Conservation (phyloP, 2,888 invertebrate genomes). For the Muscina levida region DNA sequence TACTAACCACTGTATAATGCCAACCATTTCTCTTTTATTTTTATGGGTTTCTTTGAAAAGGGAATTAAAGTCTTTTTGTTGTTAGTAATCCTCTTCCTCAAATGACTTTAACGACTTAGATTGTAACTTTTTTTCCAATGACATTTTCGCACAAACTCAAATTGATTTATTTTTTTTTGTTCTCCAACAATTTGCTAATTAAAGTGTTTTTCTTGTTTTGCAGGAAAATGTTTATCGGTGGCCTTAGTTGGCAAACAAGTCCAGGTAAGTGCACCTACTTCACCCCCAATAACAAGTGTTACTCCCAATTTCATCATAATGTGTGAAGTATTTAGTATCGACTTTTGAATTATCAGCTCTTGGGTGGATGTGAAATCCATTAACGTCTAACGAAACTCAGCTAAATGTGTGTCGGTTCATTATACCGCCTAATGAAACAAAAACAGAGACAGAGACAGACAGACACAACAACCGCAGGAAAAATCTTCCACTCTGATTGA, state of each 20-base stretch:
- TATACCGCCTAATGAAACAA: background rate
- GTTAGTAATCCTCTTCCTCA: too few species aligned
- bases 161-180: background rate
- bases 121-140: too few species aligned
- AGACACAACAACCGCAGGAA: background rate
- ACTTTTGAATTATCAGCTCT: slow-evolving; percentile 39
- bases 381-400: slow-evolving; percentile 10
- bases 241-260: slow-evolving; percentile 99
- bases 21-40: too few species aligned
- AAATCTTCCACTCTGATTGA: slow-evolving; percentile 29
- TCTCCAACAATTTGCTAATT: slow-evolving; percentile 48
- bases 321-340: slow-evolving; percentile 58
- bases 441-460: too few species aligned
- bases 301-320: background rate
- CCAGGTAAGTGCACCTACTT: slow-evolving; percentile 87
- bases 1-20: too few species aligned
- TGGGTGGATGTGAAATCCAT: slow-evolving; percentile 34
- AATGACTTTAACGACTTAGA: too few species aligned
- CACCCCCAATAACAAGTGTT: background rate
- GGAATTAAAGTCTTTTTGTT: too few species aligned
- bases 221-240: slow-evolving; percentile 99
- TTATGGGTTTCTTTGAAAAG: too few species aligned
- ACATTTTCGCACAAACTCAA: too few species aligned
- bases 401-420: background rate
- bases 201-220: slow-evolving; percentile 79